Evolutionary conservation across 2,113 vertebrate genomes (phyloP), one percentile per base, ranked within the genome.

Genomic region (Osmerus eperlanus): DNA sequence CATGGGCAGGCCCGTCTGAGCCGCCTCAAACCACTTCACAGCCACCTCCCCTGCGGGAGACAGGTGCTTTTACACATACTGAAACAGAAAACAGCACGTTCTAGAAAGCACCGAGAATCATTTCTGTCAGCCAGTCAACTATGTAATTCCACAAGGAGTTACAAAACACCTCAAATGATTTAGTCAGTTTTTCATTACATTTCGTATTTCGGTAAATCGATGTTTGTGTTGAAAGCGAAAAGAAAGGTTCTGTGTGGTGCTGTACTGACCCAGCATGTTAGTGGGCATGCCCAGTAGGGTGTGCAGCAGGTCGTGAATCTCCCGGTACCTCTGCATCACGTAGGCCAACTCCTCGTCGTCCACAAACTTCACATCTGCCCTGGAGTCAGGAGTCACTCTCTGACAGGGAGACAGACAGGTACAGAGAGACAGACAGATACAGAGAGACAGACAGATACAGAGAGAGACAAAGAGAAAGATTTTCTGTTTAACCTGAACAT

Each of bases 1-100:
- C 97, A 99, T 99, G 81, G 97, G 97, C 72, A 99, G 90, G 47
- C 95, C 93, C 0, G 95, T 97, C 89, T 99, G 96, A 60, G 94
- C 68, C 0, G 97, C 95, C 78, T 99, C 97, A 0, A 99, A 99
- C 93, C 94, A 97, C 54, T 99, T 99, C 62, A 99, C 97, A 41
- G 92, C 92, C 0, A 99, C 91, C 80, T 99, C 97, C 0, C 97
- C 97, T 99, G 90, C 0, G 54, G 9, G 18, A 29, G 28, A 65
- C 14, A 72, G 56, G 41, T 47, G 41, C 41, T 47, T 9, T 47
- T 47, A 47, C 41, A 12, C 8, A 47, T 0, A 47, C 41, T 47
- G 41, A 47, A 47, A 12, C 36, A 6, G 7, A 41, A 41, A 41
- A 6, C 7, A 32, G 53, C 54, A 3, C 16, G n/a, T 56, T 56